phyloP scores from a whole-genome alignment of 2,113 vertebrate genomes.

The Cardinalis cardinalis region DNA sequence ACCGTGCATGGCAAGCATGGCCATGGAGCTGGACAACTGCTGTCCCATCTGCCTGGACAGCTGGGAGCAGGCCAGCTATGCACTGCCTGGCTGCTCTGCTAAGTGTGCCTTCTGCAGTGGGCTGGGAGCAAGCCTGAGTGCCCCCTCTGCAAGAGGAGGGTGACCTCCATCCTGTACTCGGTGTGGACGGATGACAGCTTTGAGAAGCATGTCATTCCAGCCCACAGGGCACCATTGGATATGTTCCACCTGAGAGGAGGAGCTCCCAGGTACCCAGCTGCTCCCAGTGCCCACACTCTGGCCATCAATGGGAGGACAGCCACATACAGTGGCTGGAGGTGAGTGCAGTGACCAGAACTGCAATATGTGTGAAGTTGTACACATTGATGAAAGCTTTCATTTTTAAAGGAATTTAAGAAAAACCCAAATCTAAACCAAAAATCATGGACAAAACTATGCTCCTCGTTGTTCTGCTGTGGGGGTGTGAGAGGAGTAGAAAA shows the following conservation, averaged over 20 bases:
- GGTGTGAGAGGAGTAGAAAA: background rate
- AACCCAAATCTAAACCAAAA: background rate
- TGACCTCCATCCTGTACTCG: accelerated
- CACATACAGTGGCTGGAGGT: background rate
- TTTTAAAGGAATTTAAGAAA: background rate
- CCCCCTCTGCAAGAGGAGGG: background rate
- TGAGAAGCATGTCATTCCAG: background rate
- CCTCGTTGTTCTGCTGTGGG: background rate
- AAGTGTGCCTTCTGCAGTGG: accelerated
- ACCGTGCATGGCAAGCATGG: background rate
- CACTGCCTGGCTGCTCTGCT: background rate
- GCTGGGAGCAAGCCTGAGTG: background rate
- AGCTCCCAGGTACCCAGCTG: accelerated
- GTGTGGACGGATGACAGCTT: background rate
- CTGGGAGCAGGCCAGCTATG: background rate
- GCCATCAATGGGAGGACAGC: background rate
- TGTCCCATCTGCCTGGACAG: background rate
- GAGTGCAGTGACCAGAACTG: background rate
- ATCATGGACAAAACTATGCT: background rate
- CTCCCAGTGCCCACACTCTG: background rate
- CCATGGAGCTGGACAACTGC: background rate
- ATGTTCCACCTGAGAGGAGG: background rate
- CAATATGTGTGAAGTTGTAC: background rate
- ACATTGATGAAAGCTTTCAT: background rate
- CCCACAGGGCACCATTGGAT: accelerated